A percentile compares a stretch with the other conserved stretches of the same genome.
These are phyloP conservation scores for Hirtodrosophila cameraria DNA, from an alignment of 2,888 invertebrate genomes.

Conservation along the genomic window DNA sequence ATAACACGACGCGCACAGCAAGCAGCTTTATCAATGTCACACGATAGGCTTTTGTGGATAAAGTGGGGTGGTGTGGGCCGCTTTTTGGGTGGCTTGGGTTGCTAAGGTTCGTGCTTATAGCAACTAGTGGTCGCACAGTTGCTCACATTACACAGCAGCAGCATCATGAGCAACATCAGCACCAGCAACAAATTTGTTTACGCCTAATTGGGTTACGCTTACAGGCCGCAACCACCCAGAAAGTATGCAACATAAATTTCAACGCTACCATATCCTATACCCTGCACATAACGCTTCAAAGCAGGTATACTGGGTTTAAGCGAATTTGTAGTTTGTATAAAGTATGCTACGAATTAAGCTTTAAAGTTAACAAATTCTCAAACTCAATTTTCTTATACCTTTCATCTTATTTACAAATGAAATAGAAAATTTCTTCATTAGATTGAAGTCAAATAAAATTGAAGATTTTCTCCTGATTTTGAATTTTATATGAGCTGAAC, in stretches of 20 bases:
- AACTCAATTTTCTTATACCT: no score
- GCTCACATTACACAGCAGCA: constrained; percentile 32
- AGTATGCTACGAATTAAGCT: not conserved
- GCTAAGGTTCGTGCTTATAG: no score
- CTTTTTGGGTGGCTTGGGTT: not conserved
- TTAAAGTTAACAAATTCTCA: no score
- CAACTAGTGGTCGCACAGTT: constrained; percentile 52
- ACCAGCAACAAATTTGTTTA: constrained; percentile 68
- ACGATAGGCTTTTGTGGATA: constrained; percentile 12
- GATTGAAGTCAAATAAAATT: no score
- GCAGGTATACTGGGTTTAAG: not conserved
- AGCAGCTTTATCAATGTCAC: constrained; percentile 72
- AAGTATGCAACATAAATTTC: constrained; percentile 59
- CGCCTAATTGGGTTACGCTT: constrained; percentile 75
- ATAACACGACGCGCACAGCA: constrained; percentile 26
- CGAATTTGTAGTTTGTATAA: not conserved
- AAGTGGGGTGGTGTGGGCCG: not conserved
- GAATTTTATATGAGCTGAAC: no score
- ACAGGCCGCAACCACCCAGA: constrained; percentile 51
- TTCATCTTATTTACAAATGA: no score
- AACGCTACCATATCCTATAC: constrained; percentile 18
- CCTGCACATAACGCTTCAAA: not conserved
- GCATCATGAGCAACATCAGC: constrained; percentile 27
- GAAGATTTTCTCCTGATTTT: no score
- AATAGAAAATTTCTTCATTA: no score